Percentiles rank a stretch among this genome's conserved stretches.
Evolutionary conservation across 2,888 invertebrate genomes (phyloP).

Genomic region (Tridacna crocea): DNA sequence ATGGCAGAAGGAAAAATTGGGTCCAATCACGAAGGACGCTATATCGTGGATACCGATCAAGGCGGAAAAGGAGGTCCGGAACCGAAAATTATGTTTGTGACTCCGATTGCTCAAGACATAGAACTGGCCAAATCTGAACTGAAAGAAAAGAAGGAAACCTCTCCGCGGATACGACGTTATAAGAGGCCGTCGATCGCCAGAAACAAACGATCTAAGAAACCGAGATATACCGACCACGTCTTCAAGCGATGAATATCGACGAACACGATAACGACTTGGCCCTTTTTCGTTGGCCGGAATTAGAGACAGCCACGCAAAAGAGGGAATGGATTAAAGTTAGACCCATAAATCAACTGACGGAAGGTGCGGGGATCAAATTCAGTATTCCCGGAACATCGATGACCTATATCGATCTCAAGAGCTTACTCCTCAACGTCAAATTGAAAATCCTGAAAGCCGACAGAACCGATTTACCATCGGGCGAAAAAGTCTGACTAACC

Average conservation of each 20-base stretch:
- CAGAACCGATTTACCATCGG: slow-evolving; percentile 4
- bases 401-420: slow-evolving; percentile 32
- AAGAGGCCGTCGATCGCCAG: neutral
- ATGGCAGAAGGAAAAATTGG: slow-evolving; percentile 16
- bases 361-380: slow-evolving; percentile 39
- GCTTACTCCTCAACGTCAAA: slow-evolving; percentile 29
- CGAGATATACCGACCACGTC: neutral
- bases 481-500: slow-evolving; percentile 22
- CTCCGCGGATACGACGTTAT: neutral
- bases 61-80: neutral
- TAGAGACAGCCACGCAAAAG: slow-evolving; percentile 17
- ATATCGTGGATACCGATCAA: slow-evolving; percentile 6
- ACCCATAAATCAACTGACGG: slow-evolving; percentile 16
- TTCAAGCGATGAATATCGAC: neutral
- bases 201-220: slow-evolving; percentile 20
- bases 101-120: slow-evolving; percentile 25
- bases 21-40: slow-evolving; percentile 3
- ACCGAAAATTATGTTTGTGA: slow-evolving; percentile 23
- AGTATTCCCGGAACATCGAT: slow-evolving; percentile 35
- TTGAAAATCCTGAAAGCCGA: slow-evolving; percentile 36
- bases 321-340: slow-evolving; percentile 16
- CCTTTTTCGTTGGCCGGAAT: slow-evolving; percentile 4
- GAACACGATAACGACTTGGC: slow-evolving; percentile 6
- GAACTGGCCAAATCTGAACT: slow-evolving; percentile 39
- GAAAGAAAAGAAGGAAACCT: slow-evolving; percentile 1